Evolutionary conservation across 2,888 invertebrate genomes (phyloP).

Genomic region (Drosophila pseudotalamancana): DNA sequence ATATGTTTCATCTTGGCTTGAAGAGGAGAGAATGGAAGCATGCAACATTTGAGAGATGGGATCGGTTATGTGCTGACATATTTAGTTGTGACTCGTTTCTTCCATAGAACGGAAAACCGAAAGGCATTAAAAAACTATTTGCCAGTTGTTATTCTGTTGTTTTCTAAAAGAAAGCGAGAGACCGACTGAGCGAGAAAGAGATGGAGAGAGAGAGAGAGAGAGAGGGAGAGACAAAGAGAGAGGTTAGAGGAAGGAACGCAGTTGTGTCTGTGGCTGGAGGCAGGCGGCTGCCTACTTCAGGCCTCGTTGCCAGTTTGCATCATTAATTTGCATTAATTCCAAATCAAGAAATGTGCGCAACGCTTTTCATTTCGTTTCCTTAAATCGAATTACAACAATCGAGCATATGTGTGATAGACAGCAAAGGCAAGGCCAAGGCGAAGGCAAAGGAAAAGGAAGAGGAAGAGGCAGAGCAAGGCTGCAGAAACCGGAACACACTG

Average conservation of each 20-base stretch:
- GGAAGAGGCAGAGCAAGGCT: conserved; percentile 1
- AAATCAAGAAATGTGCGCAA: conserved; percentile 80
- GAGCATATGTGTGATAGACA: conserved; percentile 71
- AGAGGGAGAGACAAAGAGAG: too few species aligned
- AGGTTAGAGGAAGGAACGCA: background rate
- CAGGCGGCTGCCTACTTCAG: conserved; percentile 34
- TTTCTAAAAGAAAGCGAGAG: background rate
- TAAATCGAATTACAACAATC: conserved; percentile 75
- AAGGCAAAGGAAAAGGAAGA: conserved; percentile 6
- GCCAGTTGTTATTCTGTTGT: conserved; percentile 35
- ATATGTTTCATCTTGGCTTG: background rate
- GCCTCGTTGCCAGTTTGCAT: conserved; percentile 56
- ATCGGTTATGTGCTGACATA: conserved; percentile 36
- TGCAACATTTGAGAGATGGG: conserved; percentile 23
- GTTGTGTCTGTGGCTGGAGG: conserved; percentile 1
- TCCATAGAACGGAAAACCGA: conserved; percentile 21
- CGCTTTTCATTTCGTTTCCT: conserved; percentile 56
- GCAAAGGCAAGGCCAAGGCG: too few species aligned
- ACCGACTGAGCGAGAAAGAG: background rate
- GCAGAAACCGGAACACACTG: conserved; percentile 7
- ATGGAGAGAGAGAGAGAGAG: background rate
- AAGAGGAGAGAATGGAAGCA: conserved; percentile 7
- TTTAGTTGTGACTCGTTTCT: conserved; percentile 8
- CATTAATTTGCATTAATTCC: conserved; percentile 85
- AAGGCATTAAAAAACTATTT: conserved; percentile 73